A percentile compares a stretch with the other conserved stretches of the same genome.
Evolutionary conservation across 2,797 vertebrate genomes (phyloP).

Genomic region (Chaetodon trifasciatus): DNA sequence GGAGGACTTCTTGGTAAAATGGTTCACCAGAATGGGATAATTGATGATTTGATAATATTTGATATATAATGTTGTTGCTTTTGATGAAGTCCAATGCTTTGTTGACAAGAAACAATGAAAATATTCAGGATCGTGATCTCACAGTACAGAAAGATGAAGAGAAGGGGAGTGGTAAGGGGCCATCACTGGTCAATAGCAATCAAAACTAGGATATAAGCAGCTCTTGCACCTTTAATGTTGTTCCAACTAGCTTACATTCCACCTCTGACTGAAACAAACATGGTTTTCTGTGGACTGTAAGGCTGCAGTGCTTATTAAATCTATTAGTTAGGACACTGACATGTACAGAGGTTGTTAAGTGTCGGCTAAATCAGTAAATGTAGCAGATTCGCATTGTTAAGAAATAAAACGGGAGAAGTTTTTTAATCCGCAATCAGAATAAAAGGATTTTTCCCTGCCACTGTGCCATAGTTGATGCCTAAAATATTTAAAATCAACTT

Average conservation of each 20-base stretch:
- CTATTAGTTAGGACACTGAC: background rate
- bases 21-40: background rate
- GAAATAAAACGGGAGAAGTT: background rate
- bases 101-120: background rate
- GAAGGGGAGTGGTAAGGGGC: too few species aligned
- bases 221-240: background rate
- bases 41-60: background rate
- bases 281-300: background rate
- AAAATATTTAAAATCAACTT: slow-evolving; percentile 20
- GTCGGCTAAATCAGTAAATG: background rate
- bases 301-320: background rate
- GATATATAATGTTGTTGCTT: background rate
- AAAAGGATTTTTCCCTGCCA: background rate
- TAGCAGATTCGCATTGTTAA: background rate
- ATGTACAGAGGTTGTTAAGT: background rate
- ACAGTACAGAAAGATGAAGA: background rate
- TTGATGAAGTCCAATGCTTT: background rate
- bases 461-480: background rate
- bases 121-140: background rate
- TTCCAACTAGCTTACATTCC: too few species aligned
- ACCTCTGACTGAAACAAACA: background rate
- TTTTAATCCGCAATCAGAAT: background rate
- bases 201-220: background rate
- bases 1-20: background rate
- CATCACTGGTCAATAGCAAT: background rate